A percentile compares a stretch with the other conserved stretches of the same genome.
Evolutionary conservation across 35 echinoderm and acorn worm species (phyloP).

Genomic region (Ophiothrix spiculata): DNA sequence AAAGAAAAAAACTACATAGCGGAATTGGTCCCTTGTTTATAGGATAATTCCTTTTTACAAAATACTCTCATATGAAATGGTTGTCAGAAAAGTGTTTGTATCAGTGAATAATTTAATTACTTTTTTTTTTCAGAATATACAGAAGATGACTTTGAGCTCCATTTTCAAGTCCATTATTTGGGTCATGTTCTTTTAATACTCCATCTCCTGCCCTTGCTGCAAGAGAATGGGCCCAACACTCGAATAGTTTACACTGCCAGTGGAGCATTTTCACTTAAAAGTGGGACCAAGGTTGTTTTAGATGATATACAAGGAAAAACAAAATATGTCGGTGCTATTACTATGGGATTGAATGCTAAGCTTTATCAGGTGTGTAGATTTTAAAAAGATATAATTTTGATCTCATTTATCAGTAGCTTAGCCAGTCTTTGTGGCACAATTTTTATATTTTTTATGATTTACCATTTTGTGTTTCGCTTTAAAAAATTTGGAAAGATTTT

Average conservation of each 20-base stretch:
- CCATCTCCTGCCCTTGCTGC: conserved; percentile 67
- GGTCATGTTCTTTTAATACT: conserved; percentile 70
- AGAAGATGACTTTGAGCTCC: conserved; percentile 51
- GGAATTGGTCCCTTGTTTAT: no score
- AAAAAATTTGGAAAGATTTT: no score
- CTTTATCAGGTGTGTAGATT: conserved; percentile 58
- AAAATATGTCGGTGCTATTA: conserved; percentile 23
- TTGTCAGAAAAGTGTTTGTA: no score
- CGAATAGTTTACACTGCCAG: conserved; percentile 59
- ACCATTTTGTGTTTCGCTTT: no score
- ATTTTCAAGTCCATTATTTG: conserved; percentile 80
- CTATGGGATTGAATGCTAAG: conserved; percentile 49
- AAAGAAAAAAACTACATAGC: no score
- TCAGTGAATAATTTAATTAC: background rate
- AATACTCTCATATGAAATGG: no score
- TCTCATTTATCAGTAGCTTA: no score
- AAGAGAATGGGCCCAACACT: conserved; percentile 27
- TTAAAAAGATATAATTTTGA: no score
- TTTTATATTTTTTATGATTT: no score
- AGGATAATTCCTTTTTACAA: no score
- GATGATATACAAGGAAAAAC: conserved; percentile 51
- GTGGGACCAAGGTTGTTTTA: background rate
- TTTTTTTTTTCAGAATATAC: conserved; percentile 14
- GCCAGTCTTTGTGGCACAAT: no score
- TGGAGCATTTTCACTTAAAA: conserved; percentile 1